Percentiles rank a stretch among this genome's conserved stretches.
Evolutionary conservation across 2,113 vertebrate species (phyloP).

Genomic region (Pseudonaja textilis): DNA sequence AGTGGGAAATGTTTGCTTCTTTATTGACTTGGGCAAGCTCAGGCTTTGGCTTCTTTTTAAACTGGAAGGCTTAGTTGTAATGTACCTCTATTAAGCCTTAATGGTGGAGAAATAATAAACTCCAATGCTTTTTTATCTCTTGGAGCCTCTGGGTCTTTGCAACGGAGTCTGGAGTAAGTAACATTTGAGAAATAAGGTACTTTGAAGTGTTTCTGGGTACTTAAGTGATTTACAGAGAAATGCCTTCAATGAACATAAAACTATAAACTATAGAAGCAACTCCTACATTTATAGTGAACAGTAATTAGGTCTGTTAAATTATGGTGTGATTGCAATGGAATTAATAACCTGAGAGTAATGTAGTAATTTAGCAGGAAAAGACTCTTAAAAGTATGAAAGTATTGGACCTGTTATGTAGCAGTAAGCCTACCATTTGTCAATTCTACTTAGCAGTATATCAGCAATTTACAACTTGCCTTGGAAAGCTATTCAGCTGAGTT

Average conservation of each 20-base stretch:
- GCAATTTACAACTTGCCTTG: neutral
- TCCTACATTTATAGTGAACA: neutral
- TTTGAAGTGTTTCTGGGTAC: neutral
- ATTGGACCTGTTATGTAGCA: neutral
- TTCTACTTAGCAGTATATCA: neutral
- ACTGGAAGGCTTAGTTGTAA: neutral
- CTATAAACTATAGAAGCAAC: neutral
- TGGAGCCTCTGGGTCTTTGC: neutral
- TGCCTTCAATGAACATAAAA: neutral
- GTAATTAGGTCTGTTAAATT: neutral
- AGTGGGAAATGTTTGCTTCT: neutral
- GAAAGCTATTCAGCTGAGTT: neutral
- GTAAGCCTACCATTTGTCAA: neutral
- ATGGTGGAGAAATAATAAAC: neutral
- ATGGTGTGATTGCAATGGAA: neutral
- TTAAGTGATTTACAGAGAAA: neutral
- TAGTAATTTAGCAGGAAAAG: neutral
- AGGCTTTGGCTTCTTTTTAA: neutral
- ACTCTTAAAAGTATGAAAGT: neutral
- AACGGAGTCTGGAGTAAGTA: neutral
- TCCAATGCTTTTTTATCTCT: neutral
- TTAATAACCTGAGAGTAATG: neutral
- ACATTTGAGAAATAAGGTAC: neutral
- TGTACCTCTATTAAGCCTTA: neutral
- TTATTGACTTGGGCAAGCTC: neutral